Base-by-base conservation (phyloP, 2,797 vertebrate genomes). In the Mus caroli region DNA sequence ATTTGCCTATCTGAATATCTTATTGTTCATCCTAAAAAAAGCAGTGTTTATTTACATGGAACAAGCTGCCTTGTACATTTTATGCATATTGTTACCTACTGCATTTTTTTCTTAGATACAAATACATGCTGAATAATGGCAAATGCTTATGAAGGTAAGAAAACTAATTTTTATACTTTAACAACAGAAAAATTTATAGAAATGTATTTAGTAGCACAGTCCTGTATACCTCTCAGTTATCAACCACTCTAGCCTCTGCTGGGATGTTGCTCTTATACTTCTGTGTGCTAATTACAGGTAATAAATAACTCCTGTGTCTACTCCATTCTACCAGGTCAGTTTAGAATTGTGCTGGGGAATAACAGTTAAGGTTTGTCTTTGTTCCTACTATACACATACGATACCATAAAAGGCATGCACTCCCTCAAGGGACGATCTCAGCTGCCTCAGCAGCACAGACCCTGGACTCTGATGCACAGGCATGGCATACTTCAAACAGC, bases 301-400 rank as follows among this genome's bases (percentile, higher is more conserved):
- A 75, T 34, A 69, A 69, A 75, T 34, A 69, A 11, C 14, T 60
- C 43, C 10, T 76, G 80, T 80, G 24, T 78, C 85, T 31, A 40
- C 37, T 37, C 60, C 6, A 4, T 7, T 52, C 50, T 4, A 54
- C n/a, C 22, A 37, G 8, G 26, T 54, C 46, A 37, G 34, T 11
- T 24, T 26, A 14, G 37, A 22, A 40, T 1, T 54, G 10, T 3
- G 7, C 28, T 43, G 54, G 2, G 34, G 24, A 50, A 12, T 17
- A 50, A 0, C 31, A 15, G 8, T 20, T 31, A 56, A 56, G 43
- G n/a, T 0, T 13, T 46, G 40, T 34, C 46, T 52, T 28, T 87
- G 20, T 52, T 60, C 76, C 46, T 15, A 64, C 15, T 50, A 0
- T 4, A 22, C 0, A 20, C 13, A 52, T 2, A 0, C 6, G 11